Evolutionary conservation across 2,888 invertebrate genomes (phyloP).

Genomic region (Drosophila flavopinicola): DNA sequence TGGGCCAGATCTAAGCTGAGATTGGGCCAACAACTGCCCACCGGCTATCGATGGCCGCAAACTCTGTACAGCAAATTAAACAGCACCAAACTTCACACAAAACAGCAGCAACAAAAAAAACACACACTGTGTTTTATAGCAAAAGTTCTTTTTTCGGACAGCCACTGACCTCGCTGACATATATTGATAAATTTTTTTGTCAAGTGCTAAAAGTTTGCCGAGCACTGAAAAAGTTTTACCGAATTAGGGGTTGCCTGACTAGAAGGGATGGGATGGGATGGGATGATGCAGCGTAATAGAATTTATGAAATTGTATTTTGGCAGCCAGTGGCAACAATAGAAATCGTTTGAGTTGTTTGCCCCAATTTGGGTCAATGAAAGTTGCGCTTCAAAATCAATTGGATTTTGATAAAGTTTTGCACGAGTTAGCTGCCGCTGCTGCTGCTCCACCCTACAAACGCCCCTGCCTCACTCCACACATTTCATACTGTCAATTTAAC

Average conservation of each 20-base stretch:
- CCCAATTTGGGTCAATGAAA: slow-evolving; percentile 76
- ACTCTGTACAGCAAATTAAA: slow-evolving; percentile 60
- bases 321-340: slow-evolving; percentile 45
- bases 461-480: neutral
- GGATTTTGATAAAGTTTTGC: slow-evolving; percentile 69
- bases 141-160: slow-evolving; percentile 45
- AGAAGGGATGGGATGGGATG: slow-evolving; percentile 2
- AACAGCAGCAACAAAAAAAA: slow-evolving; percentile 4
- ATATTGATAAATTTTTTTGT: slow-evolving; percentile 61
- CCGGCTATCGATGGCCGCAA: slow-evolving; percentile 45
- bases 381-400: slow-evolving; percentile 72
- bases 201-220: slow-evolving; percentile 60
- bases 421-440: slow-evolving; percentile 7
- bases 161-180: slow-evolving; percentile 44
- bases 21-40: slow-evolving; percentile 41
- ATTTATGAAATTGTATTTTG: slow-evolving; percentile 74
- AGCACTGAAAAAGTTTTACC: slow-evolving; percentile 46
- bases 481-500: slow-evolving; percentile 48
- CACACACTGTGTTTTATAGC: slow-evolving; percentile 53
- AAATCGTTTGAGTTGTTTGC: slow-evolving; percentile 65
- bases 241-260: slow-evolving; percentile 32
- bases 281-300: slow-evolving; percentile 52
- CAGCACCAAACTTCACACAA: slow-evolving; percentile 32
- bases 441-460: neutral
- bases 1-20: slow-evolving; percentile 34